phyloP scores from a whole-genome alignment of 2,888 invertebrate species.

The Lydus trimaculatus region DNA sequence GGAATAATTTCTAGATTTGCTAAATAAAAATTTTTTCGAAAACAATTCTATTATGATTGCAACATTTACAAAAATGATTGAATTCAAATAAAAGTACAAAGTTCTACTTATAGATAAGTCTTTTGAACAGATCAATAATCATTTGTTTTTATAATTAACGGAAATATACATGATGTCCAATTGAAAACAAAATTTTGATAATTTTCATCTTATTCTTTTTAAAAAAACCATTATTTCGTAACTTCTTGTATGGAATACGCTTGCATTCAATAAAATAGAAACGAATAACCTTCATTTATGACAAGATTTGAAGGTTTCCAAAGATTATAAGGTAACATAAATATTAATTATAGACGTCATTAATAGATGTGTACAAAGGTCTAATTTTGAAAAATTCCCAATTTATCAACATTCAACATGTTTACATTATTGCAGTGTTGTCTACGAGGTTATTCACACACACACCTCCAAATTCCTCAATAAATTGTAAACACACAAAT shows the following conservation, averaged over 20 bases:
- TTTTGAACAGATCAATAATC: neutral
- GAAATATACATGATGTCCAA: no score
- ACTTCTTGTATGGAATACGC: no score
- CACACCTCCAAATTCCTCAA: no score
- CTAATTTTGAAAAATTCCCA: neutral
- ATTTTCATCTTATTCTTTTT: no score
- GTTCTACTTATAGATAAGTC: neutral
- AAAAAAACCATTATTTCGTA: no score
- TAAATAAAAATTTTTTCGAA: neutral
- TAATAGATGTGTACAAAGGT: neutral
- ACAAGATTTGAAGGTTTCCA: no score
- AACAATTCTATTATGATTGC: neutral
- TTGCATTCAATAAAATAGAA: neutral
- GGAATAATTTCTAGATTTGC: no score
- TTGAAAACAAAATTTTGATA: no score
- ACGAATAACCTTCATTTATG: neutral
- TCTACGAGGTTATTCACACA: no score
- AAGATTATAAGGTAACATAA: neutral
- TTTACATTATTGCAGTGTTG: no score
- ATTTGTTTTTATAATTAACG: neutral
- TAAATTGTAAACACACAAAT: no score
- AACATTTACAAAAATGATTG: neutral
- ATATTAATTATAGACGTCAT: neutral
- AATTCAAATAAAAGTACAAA: conserved; percentile 1
- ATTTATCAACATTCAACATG: no score